Conservation (phyloP, 2,797 vertebrate genomes). For the Meda fulgida region DNA sequence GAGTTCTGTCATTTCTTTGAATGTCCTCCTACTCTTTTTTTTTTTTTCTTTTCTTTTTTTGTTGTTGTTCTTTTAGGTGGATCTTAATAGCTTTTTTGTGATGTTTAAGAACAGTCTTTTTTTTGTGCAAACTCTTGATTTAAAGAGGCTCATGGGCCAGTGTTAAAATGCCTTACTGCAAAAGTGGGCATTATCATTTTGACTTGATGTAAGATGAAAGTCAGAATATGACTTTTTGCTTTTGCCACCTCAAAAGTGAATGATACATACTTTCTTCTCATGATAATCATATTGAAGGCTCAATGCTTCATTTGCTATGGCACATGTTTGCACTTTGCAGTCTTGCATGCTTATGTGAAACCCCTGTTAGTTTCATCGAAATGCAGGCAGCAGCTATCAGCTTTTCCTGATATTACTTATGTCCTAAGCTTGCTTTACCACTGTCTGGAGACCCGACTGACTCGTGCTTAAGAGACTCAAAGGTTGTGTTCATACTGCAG, state of each 20-base stretch:
- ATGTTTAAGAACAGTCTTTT: neutral
- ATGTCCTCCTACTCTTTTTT: neutral
- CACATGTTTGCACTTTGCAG: neutral
- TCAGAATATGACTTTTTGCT: neutral
- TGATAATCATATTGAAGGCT: neutral
- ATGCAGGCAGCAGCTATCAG: conserved; percentile 12
- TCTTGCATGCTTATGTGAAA: neutral
- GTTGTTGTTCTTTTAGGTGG: neutral
- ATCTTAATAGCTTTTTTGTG: neutral
- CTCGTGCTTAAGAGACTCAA: neutral
- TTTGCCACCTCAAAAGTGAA: neutral
- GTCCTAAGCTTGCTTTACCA: conserved; percentile 7
- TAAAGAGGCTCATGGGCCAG: neutral
- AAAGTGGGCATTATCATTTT: neutral
- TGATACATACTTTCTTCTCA: neutral
- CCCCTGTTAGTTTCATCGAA: conserved; percentile 12
- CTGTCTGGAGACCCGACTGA: neutral
- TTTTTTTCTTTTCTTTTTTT: no score
- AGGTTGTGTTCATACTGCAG: neutral
- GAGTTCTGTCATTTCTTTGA: neutral
- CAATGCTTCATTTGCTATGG: neutral
- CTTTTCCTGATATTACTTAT: conserved; percentile 32
- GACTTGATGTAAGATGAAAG: neutral
- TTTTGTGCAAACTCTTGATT: neutral
- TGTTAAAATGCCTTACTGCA: neutral